These are phyloP conservation scores for Sarcophaga caerulescens DNA, from an alignment of 2,888 invertebrate genomes.

Conservation along the genomic window DNA sequence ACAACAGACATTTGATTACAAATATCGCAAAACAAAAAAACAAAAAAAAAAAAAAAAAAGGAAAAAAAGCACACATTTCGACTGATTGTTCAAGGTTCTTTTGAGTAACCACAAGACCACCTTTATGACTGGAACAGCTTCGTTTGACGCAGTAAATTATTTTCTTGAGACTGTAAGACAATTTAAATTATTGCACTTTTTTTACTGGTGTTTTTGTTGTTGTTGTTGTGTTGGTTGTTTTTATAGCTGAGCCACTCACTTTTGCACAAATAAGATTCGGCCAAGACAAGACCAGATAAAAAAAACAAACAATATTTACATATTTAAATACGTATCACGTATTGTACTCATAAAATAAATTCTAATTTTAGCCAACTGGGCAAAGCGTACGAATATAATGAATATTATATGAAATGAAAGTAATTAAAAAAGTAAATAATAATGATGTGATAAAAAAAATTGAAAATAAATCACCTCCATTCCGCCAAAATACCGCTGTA, in stretches of 20 bases:
- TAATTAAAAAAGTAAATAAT: constrained; percentile 46
- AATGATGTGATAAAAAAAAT: background rate
- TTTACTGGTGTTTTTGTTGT: background rate
- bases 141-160: constrained; percentile 15
- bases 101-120: background rate
- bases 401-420: background rate
- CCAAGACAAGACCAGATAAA: background rate
- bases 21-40: constrained; percentile 15
- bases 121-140: background rate
- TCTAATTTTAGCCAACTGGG: constrained; percentile 7
- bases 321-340: background rate
- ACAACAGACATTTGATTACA: constrained; percentile 28
- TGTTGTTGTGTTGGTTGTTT: background rate
- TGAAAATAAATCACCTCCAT: constrained; percentile 76
- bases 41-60: constrained; percentile 1
- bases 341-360: constrained; percentile 6
- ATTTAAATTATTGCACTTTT: constrained; percentile 9
- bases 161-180: background rate
- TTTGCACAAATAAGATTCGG: background rate
- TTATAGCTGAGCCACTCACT: background rate
- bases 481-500: constrained; percentile 80
- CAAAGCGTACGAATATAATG: too few relatives aligned
- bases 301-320: constrained; percentile 4
- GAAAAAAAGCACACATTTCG: constrained; percentile 14
- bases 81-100: constrained; percentile 58